Base-by-base conservation (phyloP, 2,797 vertebrate species). In the Avahi laniger region DNA sequence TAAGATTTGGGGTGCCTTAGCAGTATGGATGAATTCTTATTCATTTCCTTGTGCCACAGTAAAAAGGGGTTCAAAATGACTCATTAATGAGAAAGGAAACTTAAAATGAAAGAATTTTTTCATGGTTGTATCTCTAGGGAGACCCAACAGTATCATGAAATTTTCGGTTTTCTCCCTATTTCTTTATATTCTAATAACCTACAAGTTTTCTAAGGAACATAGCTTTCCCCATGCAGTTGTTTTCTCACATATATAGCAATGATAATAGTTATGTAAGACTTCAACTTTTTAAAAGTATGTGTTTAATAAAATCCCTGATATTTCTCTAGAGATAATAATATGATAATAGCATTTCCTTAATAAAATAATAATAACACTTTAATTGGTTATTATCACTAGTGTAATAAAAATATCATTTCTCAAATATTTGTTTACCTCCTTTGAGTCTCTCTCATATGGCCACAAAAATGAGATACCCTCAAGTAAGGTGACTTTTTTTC, bases 221-320 rank as follows among this genome's bases (percentile, higher is more conserved):
- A 33, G 82, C 75, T 89, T 73, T 52, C 73, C 38, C 43, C 26
- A 83, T 57, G 30, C 41, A 87, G 33, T 46, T 93, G 52, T 91
- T 92, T 95, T 52, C 72, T 94, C 30, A 84, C 17, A 65, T 57
- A 41, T 30, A 50, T 28, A 73, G 54, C 87, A 87, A 93, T 65
- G 50, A 88, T 85, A 96, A 87, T 35, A 87, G 59, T 75, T 84
- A 87, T 79, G 54, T 35, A 93, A 93, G 96, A 75, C 41, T 92
- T 87, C 89, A 89, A 95, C 73, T 95, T 87, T 94, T 88, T 72
- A 87, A 93, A 97, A 94, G 75, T 92, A 93, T 97, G 91, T 89
- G 67, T 95, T 97, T 97, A 97, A 97, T 97, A 97, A 97, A 95
- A 91, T 20, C 54, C 30, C 50, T 50, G 20, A 13, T 69, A 89